Base-by-base conservation (phyloP, 2,888 invertebrate genomes). In the Criorhina ranunculi region DNA sequence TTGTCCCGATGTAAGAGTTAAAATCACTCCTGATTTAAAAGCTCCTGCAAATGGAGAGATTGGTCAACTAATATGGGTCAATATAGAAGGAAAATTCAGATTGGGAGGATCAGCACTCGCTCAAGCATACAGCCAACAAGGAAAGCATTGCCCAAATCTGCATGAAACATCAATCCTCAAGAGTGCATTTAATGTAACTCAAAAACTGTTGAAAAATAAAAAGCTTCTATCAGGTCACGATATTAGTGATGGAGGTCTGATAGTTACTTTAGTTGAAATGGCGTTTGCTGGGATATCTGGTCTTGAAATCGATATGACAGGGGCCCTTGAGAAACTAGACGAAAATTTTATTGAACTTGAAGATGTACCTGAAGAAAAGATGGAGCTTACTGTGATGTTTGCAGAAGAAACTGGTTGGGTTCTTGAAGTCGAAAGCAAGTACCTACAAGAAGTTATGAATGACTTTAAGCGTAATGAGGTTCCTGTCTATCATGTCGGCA, bases 221-320 rank as follows among this genome's bases (percentile, higher is more conserved):
- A 88, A 89, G 69, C 66, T 92, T 0, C 87, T 95, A 37, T 94
- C 98, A 5, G 98, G 99, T 0, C 99, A 99, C 91, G 99, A 99
- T 91, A 94, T 99, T 5, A 99, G 98, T 90, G 99, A 99, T 92
- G 99, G 99, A 19, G 99, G 99, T 33, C 93, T 99, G 35, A 93
- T 99, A 46, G 96, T 96, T 0, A 96, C 97, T 88, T 91, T 97
- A 0, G 90, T 99, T 77, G 99, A 99, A 93, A 99, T 99, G 98
- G 96, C 96, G n/a, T 97, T 99, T 90, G 98, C 95, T 73, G 98
- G 99, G 40, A 93, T 98, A 76, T 94, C 96, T 87, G 98, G 98
- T 0, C 89, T 98, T 12, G 92, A 94, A 12, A 90, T 96, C 0
- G 93, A 95, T 86, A 89, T 97, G 15, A 91, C 91, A 0, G 93